Evolutionary conservation across 2,888 invertebrate species (phyloP), one percentile per base, ranked within the genome.

Genomic region (Spodoptera picta): DNA sequence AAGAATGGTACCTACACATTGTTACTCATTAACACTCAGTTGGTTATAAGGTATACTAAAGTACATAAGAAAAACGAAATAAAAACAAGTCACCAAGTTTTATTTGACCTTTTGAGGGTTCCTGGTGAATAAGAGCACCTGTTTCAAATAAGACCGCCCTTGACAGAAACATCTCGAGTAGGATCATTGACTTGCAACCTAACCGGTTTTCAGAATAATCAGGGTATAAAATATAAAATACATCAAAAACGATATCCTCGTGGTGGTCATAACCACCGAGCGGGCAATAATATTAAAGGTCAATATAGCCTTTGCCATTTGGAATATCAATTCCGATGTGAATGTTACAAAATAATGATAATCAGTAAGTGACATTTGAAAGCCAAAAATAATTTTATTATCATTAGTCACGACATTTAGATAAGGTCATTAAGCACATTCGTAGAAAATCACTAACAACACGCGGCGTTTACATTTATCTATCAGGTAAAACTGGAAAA

Each of bases 241-340:
- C 36, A 19, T 11, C 19, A 55, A 7, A 41, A 36, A 43, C 42
- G 47, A 51, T 42, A 36, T 49, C 51, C 45, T 12, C 24, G 41
- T 42, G 14, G 14, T 14, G 14, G 14, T 14, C 14, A 45, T 14
- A 44, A 48, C 55, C 36, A 36, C 46, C 10, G 19, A 50, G 73
- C 47, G 52, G 53, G 53, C 53, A 51, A 62, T 67, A 57, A 71
- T 49, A 57, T 36, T 46, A 50, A 73, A 70, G 44, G 73, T 51
- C 47, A 61, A 27, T 36, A n/a, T 61, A 49, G 27, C 43, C 47
- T 9, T 19, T 48, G 54, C 47, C 19, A 52, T 56, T 71, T 47
- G 44, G 11, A 51, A 54, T 73, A 49, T 24, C 0, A 46, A 41
- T 57, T 24, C 4, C 14, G 10, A 27, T 48, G n/a, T n/a, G 36